Conservation (phyloP, 2,888 invertebrate species). For the Galeopsomyia nigrocyanea region DNA sequence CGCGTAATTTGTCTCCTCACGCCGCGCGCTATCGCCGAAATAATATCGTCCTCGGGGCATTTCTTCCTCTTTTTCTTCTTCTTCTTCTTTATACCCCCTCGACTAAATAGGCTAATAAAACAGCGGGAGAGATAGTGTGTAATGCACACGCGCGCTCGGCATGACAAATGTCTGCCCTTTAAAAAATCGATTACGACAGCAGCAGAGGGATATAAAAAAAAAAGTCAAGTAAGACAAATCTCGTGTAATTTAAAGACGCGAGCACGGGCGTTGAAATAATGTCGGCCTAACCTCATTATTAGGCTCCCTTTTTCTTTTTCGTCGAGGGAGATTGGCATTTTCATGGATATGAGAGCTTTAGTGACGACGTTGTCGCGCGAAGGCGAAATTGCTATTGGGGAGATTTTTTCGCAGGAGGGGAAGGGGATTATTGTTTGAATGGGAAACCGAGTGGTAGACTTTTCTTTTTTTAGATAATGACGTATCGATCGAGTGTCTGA, state of each 20-base stretch:
- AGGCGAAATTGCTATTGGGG: no score
- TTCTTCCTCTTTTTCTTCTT: constrained; percentile 15
- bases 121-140: no score
- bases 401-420: no score
- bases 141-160: no score
- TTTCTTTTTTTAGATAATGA: no score
- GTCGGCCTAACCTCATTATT: constrained; percentile 46
- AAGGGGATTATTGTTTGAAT: no score
- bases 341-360: neutral
- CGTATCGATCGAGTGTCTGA: no score
- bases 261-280: constrained; percentile 37
- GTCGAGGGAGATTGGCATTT: constrained; percentile 23
- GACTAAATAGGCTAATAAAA: no score
- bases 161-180: no score
- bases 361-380: neutral
- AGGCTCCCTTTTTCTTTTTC: constrained; percentile 6
- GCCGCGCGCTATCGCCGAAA: neutral
- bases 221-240: constrained; percentile 60
- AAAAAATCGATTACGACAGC: no score
- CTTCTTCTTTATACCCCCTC: neutral
- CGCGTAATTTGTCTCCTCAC: neutral
- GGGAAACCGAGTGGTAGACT: no score
- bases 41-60: neutral
- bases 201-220: constrained; percentile 47
- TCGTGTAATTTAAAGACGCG: constrained; percentile 55